phyloP scores from a whole-genome alignment of 1,140 invertebrate species.

The Microplitis demolitor region DNA sequence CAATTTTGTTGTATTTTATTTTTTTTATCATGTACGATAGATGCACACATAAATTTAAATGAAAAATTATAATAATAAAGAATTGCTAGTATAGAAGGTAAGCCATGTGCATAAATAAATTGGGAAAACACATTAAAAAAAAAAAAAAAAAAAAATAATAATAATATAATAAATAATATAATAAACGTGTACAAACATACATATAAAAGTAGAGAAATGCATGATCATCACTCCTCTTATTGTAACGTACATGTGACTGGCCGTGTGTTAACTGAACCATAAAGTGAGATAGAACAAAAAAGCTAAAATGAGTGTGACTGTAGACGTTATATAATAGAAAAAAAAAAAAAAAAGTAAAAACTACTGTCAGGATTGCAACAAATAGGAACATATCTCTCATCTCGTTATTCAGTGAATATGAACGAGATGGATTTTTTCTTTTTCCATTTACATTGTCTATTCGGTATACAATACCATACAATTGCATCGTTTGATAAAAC shows the following conservation, averaged over 20 bases:
- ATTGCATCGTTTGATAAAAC: not conserved
- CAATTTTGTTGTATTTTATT: no score
- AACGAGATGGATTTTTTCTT: not conserved
- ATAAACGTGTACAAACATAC: not conserved
- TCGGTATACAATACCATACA: not conserved
- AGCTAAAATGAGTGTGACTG: not conserved
- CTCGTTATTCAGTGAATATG: slow-evolving; percentile 12
- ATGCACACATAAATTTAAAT: no score
- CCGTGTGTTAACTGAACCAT: slow-evolving; percentile 9
- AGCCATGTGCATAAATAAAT: no score
- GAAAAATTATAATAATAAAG: not conserved
- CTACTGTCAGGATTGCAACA: slow-evolving; percentile 10
- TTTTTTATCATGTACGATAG: no score
- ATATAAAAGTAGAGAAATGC: not conserved
- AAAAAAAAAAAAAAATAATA: not conserved
- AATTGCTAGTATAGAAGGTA: no score
- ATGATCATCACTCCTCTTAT: not conserved
- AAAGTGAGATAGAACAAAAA: slow-evolving; percentile 18
- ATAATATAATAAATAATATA: not conserved
- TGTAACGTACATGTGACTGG: not conserved
- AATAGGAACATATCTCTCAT: slow-evolving; percentile 1
- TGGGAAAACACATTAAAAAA: not conserved
- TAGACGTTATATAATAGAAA: not conserved
- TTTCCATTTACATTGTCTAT: not conserved
- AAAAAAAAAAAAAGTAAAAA: slow-evolving; percentile 4